Base-by-base conservation (phyloP, 2,797 vertebrate species). In the Gymnoscopelus braueri region DNA sequence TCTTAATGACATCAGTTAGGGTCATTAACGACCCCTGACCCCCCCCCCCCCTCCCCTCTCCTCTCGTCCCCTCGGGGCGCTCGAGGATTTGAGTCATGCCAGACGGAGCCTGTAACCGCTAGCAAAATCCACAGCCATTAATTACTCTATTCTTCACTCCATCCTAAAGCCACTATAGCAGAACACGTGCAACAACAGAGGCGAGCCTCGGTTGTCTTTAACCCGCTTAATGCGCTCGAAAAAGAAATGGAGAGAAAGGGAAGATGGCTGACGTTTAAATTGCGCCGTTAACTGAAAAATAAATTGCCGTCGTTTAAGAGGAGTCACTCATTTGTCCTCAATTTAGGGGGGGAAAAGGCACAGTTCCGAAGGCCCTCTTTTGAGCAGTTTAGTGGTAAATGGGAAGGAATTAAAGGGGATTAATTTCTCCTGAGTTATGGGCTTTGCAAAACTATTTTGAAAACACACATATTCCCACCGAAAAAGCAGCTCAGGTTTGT, bases 401-500 rank as follows among this genome's bases (percentile, higher is more conserved):
- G 74, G 66, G 47, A 73, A 29, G 26, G 66, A 84, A 86, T 86
- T 89, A 87, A 85, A 84, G 71, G 39, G 14, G 73, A 80, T 88
- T 84, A 67, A 88, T 92, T 90, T 86, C 83, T 89, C 71, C 71
- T 74, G 80, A 89, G 79, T 88, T 89, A 83, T 82, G 35, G 59
- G 60, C 77, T 86, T 86, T 77, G 70, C 79, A 84, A 29, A 87
- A 80, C 68, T 78, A 67, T 90, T 90, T 86, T 80, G 79, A 94
- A 93, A 95, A 90, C 91, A 91, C 84, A 84, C 90, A 92, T 89
- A 91, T 93, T 89, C 93, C 93, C 92, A 87, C 87, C 88, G 74
- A 92, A 82, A 93, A 94, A 91, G 84, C 88, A 78, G 92, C 88
- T 89, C 87, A 93, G 90, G 92, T 94, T 95, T 93, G 89, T 96